Evolutionary conservation across 2,797 vertebrate species (phyloP).

Genomic region (Pseudotriccus pelzelni): DNA sequence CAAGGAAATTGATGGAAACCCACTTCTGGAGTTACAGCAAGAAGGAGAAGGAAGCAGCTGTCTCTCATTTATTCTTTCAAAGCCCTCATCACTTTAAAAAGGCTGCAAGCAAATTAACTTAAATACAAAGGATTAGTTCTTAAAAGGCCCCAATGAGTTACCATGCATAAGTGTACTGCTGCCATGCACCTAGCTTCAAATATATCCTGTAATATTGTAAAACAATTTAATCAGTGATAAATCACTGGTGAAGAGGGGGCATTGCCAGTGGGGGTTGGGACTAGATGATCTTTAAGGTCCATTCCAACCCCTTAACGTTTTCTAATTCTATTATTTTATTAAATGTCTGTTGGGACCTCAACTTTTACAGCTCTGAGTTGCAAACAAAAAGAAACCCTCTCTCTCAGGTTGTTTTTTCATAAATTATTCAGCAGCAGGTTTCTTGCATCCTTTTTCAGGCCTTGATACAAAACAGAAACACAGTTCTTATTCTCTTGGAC

Average conservation of each 20-base stretch:
- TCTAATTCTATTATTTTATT: neutral
- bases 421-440: neutral
- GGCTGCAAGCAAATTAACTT: neutral
- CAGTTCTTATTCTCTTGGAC: neutral
- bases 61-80: neutral
- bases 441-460: neutral
- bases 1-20: neutral
- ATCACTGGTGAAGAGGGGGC: neutral
- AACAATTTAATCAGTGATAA: neutral
- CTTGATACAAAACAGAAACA: neutral
- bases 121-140: neutral
- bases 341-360: neutral
- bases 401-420: neutral
- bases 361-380: neutral
- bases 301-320: neutral
- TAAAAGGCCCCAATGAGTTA: neutral
- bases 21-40: neutral
- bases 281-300: neutral
- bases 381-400: neutral
- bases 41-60: neutral
- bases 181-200: neutral
- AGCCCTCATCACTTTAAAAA: neutral
- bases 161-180: neutral
- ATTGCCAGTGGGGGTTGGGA: neutral
- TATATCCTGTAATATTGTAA: neutral